Base-by-base conservation (phyloP, 1,140 invertebrate genomes). In the Heterodera schachtii region DNA sequence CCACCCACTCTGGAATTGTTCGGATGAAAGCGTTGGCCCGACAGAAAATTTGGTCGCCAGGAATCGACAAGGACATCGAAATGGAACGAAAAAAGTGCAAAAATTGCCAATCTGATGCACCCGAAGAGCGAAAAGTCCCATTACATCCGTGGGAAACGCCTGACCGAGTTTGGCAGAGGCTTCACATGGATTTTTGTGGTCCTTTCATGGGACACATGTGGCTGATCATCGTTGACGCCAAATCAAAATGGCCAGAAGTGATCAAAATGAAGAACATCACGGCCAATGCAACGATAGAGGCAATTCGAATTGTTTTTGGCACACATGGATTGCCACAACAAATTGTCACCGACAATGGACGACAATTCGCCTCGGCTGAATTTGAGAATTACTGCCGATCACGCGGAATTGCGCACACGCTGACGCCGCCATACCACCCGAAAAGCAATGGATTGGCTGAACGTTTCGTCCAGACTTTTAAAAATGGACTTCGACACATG, bases 311-410 rank as follows among this genome's bases (percentile, higher is more conserved):
- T 67, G 43, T 83, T 46, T 87, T 86, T 75, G 16, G 44, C 57
- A 31, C 77, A 80, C 78, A 75, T 9, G 88, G 90, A 52, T 11
- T 88, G 1, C 85, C 87, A 6, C 64, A 84, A 66, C 44, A 82
- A n/a, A 78, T 90, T 9, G 87, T 90, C 8, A 84, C 78, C 1
- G 90, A 91, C 67, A 91, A 91, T 76, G 88, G 89, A 19, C 85
- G 88, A 1, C 84, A 85, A 66, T 90, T 91, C 73, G 86, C 79
- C 5, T 87, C 86, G 41, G 64, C 80, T 16, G 86, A 87, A 78
- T 91, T 91, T 78, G 43, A 80, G 47, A 60, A 78, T 16, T 90
- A 90, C 73, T 86, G 86, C 60, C 31, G 76, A 46, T 43, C 49
- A 19, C n/a, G 74, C 4, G 85, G 83, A 13, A 90, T 88, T 64